Evolutionary conservation across 2,888 invertebrate genomes (phyloP), one percentile per base, ranked within the genome.

Genomic region (Acronicta alni): DNA sequence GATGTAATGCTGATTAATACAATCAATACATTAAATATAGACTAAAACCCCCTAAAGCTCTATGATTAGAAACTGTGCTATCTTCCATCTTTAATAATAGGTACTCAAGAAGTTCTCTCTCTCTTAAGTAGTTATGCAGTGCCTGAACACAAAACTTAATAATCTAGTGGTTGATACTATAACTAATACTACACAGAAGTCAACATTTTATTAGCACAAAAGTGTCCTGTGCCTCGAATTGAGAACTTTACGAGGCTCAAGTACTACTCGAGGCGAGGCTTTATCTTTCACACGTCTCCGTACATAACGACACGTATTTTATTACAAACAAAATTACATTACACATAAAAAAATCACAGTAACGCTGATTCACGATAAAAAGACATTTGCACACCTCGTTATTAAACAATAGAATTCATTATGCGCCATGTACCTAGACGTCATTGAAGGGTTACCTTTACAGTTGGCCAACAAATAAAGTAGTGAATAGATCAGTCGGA

Each of bases 401-500:
- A 41, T 39, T 37, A 43, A 46, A 57, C 68, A 72, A 72, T 54
- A 17, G 41, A 48, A 68, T 61, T 68, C 47, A 51, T 68, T 57
- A 57, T 26, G 37, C 17, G 44, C 58, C 46, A 47, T 32, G 62
- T 47, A n/a, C n/a, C n/a, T n/a, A n/a, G 51, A 46, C 35, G 49
- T 57, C 61, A 75, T 77, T 63, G 61, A 61, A 61, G 71, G 59
- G 57, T 44, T 47, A 52, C 62, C 53, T 72, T 44, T 55, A 15
- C 52, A 45, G 46, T 38, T 45, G 14, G 38, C 54, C 39, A 58
- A 55, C 63, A 74, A 79, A 81, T 74, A 71, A 73, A 80, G 76
- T 82, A 73, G 81, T 78, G 84, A 82, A 87, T 84, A 88, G 89
- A 89, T 89, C 87, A 84, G 80, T 79, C 75, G 79, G 80, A 79